Evolutionary conservation across 2,888 invertebrate genomes (phyloP).

Genomic region (Poecilobothrus nobilitatus): DNA sequence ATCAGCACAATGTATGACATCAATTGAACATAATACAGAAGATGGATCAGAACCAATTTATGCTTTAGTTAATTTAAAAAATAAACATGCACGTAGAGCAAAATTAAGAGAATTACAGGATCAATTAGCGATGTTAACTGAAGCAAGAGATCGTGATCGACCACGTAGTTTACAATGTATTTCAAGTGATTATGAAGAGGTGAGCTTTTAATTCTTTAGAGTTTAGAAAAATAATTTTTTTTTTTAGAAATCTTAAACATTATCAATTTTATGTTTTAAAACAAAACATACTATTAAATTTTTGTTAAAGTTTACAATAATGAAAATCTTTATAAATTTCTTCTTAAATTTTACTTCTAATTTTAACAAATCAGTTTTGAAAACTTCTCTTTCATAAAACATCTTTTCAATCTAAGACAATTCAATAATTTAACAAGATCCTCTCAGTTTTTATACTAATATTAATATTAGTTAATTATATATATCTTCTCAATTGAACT

Average conservation of each 20-base stretch:
- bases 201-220: conserved; percentile 19
- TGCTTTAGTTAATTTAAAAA: conserved; percentile 35
- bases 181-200: conserved; percentile 29
- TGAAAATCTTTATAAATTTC: too few species aligned
- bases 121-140: conserved; percentile 17
- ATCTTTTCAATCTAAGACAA: too few species aligned
- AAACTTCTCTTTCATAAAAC: too few species aligned
- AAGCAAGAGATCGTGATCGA: conserved; percentile 16
- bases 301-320: too few species aligned
- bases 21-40: conserved; percentile 17
- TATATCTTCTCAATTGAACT: too few species aligned
- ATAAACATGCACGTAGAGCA: conserved; percentile 31
- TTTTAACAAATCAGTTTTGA: too few species aligned
- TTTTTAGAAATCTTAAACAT: too few species aligned
- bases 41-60: conserved; percentile 30
- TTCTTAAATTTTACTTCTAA: too few species aligned
- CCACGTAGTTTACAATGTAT: conserved; percentile 26
- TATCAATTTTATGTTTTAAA: conserved; percentile 2
- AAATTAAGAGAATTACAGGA: conserved; percentile 24
- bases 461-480: too few species aligned
- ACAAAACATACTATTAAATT: too few species aligned
- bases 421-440: too few species aligned
- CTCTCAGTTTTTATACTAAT: too few species aligned
- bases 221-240: background rate
- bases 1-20: conserved; percentile 17